Percentiles rank a stretch among this genome's conserved stretches.
phyloP scores from a whole-genome alignment of 2,888 invertebrate genomes.

The Platynereis dumerilii region DNA sequence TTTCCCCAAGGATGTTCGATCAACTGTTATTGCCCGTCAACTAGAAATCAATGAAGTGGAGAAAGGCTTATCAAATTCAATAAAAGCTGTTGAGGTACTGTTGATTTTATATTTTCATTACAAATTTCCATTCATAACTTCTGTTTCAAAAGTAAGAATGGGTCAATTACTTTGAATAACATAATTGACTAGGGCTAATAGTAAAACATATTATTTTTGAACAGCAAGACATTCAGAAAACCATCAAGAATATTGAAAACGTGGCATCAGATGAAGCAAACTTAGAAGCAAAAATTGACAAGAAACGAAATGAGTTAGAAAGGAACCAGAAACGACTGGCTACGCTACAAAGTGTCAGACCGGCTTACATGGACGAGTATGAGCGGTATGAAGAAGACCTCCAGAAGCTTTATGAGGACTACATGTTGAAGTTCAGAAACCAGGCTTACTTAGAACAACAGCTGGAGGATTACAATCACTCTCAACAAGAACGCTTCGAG shows the following conservation, averaged over 20 bases:
- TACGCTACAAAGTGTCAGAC: slow-evolving; percentile 92
- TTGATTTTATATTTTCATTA: background rate
- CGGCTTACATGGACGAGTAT: slow-evolving; percentile 96
- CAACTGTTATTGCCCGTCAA: slow-evolving; percentile 80
- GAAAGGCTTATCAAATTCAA: slow-evolving; percentile 76
- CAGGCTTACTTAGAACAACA: slow-evolving; percentile 87
- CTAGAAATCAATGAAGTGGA: slow-evolving; percentile 84
- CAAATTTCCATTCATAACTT: no score
- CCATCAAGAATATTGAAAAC: slow-evolving; percentile 76
- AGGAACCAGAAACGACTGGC: slow-evolving; percentile 91
- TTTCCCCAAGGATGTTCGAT: slow-evolving; percentile 72
- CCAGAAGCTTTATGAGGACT: slow-evolving; percentile 83
- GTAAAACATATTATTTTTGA: no score
- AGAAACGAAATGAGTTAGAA: slow-evolving; percentile 86
- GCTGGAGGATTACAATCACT: slow-evolving; percentile 79
- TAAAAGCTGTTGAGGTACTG: slow-evolving; percentile 69
- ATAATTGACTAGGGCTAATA: no score
- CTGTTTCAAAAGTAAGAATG: no score
- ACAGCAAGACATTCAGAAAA: slow-evolving; percentile 75
- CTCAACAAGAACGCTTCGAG: slow-evolving; percentile 79
- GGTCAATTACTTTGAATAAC: no score
- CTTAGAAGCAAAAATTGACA: slow-evolving; percentile 89
- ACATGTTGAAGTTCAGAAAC: slow-evolving; percentile 86
- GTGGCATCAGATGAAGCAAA: slow-evolving; percentile 87
- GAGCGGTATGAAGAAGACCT: slow-evolving; percentile 86